Percentiles rank a stretch among this genome's conserved stretches.
phyloP scores from a whole-genome alignment of 2,113 vertebrate genomes.

The Platichthys stellatus region DNA sequence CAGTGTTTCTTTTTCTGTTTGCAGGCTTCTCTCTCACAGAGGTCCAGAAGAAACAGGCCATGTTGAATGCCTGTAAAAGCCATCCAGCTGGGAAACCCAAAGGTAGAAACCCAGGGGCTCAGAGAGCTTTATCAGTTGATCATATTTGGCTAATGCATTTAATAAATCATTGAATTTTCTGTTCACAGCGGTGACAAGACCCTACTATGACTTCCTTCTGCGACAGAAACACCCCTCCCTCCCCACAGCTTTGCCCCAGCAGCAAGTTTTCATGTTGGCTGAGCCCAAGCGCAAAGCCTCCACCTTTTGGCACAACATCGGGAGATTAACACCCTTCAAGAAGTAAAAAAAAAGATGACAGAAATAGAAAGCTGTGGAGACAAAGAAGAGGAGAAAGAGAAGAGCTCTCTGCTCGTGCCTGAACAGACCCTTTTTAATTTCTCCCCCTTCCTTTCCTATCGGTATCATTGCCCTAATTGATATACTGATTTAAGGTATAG shows the following conservation, averaged over 20 bases:
- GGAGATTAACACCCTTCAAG: constrained; percentile 92
- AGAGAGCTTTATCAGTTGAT: neutral
- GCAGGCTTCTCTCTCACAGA: constrained; percentile 94
- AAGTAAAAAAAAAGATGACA: constrained; percentile 76
- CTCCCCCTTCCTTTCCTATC: constrained; percentile 49
- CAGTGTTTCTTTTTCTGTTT: constrained; percentile 13
- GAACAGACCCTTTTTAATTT: constrained; percentile 65
- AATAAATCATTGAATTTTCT: neutral
- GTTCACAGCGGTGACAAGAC: constrained; percentile 84
- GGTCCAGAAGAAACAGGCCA: constrained; percentile 94
- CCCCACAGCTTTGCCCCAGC: constrained; percentile 87
- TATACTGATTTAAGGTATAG: constrained; percentile 73
- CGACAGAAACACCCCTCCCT: constrained; percentile 91
- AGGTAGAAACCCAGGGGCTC: constrained; percentile 77
- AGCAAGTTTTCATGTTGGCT: constrained; percentile 93
- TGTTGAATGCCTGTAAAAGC: constrained; percentile 92
- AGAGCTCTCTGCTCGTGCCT: constrained; percentile 73
- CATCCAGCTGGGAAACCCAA: constrained; percentile 91
- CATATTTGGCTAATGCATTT: neutral
- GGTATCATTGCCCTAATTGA: constrained; percentile 50
- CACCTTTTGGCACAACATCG: constrained; percentile 98
- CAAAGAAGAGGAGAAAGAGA: constrained; percentile 29
- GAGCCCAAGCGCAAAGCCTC: constrained; percentile 95
- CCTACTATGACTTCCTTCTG: constrained; percentile 92
- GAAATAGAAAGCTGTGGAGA: neutral